These are phyloP conservation scores for Nyctereutes procyonoides DNA, from an alignment of 2,113 vertebrate species.

Conservation along the genomic window DNA sequence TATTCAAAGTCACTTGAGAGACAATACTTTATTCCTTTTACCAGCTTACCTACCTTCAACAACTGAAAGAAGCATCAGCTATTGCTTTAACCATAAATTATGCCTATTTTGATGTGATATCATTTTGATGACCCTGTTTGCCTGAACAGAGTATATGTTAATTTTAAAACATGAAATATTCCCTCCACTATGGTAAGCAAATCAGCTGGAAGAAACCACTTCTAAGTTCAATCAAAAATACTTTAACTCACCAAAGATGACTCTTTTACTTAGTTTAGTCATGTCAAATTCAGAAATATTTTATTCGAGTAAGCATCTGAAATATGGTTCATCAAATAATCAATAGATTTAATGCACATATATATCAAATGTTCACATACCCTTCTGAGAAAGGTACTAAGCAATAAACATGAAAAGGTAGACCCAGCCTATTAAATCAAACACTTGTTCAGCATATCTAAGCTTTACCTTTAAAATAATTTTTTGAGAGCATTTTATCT, in stretches of 20 bases:
- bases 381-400: not conserved
- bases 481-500: not conserved
- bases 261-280: not conserved
- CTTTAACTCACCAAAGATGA: conserved; percentile 20
- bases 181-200: not conserved
- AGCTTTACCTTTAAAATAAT: conserved; percentile 7
- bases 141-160: conserved; percentile 19
- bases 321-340: conserved; percentile 28
- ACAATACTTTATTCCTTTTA: conserved; percentile 56
- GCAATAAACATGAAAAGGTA: conserved; percentile 24
- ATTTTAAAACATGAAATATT: conserved; percentile 37
- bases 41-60: not conserved
- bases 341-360: conserved; percentile 18
- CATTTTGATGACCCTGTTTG: conserved; percentile 53
- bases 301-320: conserved; percentile 62
- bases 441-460: not conserved
- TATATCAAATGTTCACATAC: not conserved
- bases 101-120: not conserved
- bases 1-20: conserved; percentile 52
- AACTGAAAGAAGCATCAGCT: conserved; percentile 63
- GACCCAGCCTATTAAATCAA: not conserved
- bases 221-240: conserved; percentile 27
- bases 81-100: conserved; percentile 59
- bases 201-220: not conserved
- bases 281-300: conserved; percentile 42